A percentile compares a stretch with the other conserved stretches of the same genome.
Conservation (phyloP, 2,797 vertebrate genomes). For the Potorous gilbertii region DNA sequence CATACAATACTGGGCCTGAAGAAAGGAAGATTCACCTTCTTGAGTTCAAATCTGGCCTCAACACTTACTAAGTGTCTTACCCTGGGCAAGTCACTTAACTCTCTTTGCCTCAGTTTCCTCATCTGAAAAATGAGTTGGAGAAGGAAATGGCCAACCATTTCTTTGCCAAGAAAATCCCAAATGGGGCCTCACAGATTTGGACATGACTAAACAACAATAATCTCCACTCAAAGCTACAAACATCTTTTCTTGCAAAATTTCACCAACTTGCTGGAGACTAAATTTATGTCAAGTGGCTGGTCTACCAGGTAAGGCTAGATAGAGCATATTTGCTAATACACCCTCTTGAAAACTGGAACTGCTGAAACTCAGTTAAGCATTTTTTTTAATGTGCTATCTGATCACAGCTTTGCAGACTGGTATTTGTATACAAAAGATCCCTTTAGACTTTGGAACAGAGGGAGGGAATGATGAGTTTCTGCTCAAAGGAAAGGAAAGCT, state of each 20-base stretch:
- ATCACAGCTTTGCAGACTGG: neutral
- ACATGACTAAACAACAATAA: neutral
- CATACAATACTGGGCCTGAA: neutral
- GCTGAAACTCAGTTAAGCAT: neutral
- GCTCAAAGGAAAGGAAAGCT: conserved; percentile 21
- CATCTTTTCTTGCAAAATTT: neutral
- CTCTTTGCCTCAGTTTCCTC: neutral
- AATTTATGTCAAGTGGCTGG: neutral
- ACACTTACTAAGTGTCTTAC: neutral
- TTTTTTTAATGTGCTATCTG: neutral
- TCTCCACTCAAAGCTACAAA: neutral
- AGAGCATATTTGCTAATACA: neutral
- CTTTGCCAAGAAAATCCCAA: neutral
- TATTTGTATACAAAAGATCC: conserved; percentile 44
- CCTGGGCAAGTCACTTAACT: neutral
- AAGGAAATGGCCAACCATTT: neutral
- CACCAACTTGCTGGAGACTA: neutral
- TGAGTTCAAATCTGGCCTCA: neutral
- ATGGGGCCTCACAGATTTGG: neutral
- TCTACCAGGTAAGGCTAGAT: neutral
- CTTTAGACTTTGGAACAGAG: conserved; percentile 38
- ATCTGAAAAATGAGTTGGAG: neutral
- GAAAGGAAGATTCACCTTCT: neutral
- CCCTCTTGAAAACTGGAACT: neutral
- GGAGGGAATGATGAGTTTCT: neutral